Base-by-base conservation (phyloP, 2,797 vertebrate species). In the Eutrigla gurnardus region DNA sequence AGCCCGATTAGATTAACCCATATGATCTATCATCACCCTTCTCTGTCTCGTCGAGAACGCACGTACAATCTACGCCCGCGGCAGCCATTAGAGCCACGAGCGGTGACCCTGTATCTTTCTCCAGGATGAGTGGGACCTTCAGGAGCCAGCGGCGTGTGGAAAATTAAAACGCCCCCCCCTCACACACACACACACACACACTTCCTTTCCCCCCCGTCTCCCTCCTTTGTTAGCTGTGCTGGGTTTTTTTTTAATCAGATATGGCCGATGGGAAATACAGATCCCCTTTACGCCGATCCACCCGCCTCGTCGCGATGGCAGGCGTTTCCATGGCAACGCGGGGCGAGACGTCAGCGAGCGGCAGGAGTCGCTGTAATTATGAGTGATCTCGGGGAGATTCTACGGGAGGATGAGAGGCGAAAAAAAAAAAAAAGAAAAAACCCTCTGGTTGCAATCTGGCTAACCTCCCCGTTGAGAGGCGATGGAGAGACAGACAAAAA, bases 201-300 rank as follows among this genome's bases (percentile, higher is more conserved):
- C 6, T 12, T 3, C 10, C 36, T 13, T 36, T 25, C 18, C 7
- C 37, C 18, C 12, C 11, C n/a, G 43, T 52, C 58, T 10, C 8
- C 13, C n/a, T 59, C 62, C 54, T 83, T 86, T 86, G 84, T 90
- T 83, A 83, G 78, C 84, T 75, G 79, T 71, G 78, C 69, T 25
- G 13, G 39, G 52, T n/a, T 75, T 88, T 36, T 82, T 91, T 91
- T 91, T 81, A 91, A 90, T 91, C 86, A 90, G 87, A 91, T 88
- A 83, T 72, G 82, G 86, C 89, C 83, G 50, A 79, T 82, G 88
- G 90, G 88, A 91, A 92, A 92, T 86, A 81, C 80, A 89, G 86
- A 89, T 86, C 86, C 84, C 83, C 89, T 87, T 85, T 85, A 90
- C 70, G 75, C 81, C 86, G 71, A 65, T 84, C 73, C 82, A 72